Evolutionary conservation across 2,888 invertebrate species (phyloP).

Genomic region (Cyrtodaria siliqua): DNA sequence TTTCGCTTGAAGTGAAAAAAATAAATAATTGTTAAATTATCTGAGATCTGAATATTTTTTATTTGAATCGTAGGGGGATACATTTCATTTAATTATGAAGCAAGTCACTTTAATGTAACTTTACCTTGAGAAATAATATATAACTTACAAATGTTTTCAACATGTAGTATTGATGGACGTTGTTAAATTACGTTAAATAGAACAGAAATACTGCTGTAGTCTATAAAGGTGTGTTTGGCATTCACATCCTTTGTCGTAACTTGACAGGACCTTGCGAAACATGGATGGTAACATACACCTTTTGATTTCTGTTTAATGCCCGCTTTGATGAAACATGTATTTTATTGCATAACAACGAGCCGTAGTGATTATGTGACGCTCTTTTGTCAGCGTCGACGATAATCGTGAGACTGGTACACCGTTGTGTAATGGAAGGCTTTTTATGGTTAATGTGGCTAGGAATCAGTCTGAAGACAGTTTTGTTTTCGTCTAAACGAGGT

Average conservation of each 20-base stretch:
- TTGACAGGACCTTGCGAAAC: background rate
- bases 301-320: conserved; percentile 20
- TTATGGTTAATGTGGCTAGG: no score
- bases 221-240: conserved; percentile 2
- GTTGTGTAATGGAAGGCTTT: no score
- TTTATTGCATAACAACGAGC: background rate
- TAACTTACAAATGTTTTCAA: no score
- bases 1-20: no score
- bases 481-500: conserved; percentile 11
- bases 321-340: conserved; percentile 25
- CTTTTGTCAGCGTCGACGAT: background rate
- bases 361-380: background rate
- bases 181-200: background rate
- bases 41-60: no score
- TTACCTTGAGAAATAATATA: no score
- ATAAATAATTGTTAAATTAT: no score
- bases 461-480: conserved; percentile 15
- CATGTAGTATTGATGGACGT: no score
- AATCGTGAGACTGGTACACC: conserved; percentile 16
- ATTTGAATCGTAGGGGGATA: no score
- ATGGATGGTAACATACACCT: conserved; percentile 23
- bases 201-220: conserved; percentile 17
- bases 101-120: no score
- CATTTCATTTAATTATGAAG: no score
- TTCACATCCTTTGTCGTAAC: conserved; percentile 13